These are phyloP conservation scores for Montipora cactus DNA, from an alignment of 64 coral and sea anemone species.

Conservation along the genomic window DNA sequence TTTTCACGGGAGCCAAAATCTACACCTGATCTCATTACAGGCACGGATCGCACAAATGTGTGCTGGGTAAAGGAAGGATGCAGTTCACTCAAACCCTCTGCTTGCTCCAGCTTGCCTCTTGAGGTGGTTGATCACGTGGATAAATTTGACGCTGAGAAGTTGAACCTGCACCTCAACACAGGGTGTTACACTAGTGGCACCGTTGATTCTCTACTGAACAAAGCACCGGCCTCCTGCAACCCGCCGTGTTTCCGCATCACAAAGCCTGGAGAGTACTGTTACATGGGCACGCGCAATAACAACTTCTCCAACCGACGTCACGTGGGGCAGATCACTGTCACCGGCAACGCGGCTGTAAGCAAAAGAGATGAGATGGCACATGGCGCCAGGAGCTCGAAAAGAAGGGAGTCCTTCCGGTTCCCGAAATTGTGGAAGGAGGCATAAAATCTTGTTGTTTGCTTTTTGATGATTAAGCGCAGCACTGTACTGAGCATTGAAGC, in stretches of 20 bases:
- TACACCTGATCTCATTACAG: not conserved
- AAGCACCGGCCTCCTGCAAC: constrained; percentile 26
- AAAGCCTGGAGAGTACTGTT: constrained; percentile 49
- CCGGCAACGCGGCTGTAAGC: not conserved
- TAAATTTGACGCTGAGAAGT: constrained; percentile 1
- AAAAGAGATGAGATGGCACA: no score
- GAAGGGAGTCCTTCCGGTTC: not conserved
- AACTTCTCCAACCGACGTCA: constrained; percentile 62
- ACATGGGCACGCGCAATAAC: constrained; percentile 51
- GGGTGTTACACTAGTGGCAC: constrained; percentile 18
- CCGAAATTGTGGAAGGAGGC: not conserved
- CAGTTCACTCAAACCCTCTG: constrained; percentile 2
- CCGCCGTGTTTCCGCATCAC: constrained; percentile 50
- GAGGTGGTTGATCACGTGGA: constrained; percentile 44
- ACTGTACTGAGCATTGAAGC: not conserved
- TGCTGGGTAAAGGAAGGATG: constrained; percentile 55
- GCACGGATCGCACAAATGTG: constrained; percentile 9
- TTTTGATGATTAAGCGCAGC: not conserved
- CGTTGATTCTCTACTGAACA: constrained; percentile 1
- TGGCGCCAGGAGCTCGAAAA: not conserved
- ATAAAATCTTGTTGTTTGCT: constrained; percentile 25
- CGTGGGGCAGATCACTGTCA: constrained; percentile 44
- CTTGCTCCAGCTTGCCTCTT: constrained; percentile 41
- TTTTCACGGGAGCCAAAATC: constrained; percentile 11
- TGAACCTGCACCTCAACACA: constrained; percentile 42